A percentile compares a stretch with the other conserved stretches of the same genome.
Evolutionary conservation across 2,888 invertebrate species (phyloP).

Genomic region (Clunio marinus): DNA sequence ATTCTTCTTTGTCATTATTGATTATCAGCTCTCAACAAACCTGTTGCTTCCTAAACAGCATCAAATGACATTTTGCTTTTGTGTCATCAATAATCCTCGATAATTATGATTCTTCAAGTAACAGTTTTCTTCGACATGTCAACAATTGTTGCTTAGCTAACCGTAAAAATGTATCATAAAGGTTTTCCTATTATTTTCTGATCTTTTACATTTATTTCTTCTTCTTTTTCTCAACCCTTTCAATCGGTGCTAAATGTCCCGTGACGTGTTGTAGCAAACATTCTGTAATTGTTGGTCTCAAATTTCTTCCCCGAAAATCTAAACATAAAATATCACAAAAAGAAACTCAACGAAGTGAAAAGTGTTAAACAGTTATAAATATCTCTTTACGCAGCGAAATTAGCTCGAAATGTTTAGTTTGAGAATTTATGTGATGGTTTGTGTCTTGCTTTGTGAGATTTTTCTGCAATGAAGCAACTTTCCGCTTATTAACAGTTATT

Average conservation of each 20-base stretch:
- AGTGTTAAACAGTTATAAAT: constrained; percentile 36
- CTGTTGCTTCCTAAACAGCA: constrained; percentile 15
- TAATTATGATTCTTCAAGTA: background rate
- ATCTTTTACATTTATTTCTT: background rate
- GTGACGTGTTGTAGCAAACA: background rate
- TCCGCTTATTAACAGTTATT: constrained; percentile 37
- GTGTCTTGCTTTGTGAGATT: background rate
- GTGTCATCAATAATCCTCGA: background rate
- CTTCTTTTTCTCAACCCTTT: constrained; percentile 8
- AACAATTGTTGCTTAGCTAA: constrained; percentile 33
- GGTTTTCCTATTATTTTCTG: constrained; percentile 1
- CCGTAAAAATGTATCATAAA: constrained; percentile 23
- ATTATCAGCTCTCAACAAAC: too few species aligned
- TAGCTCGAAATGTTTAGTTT: too few species aligned
- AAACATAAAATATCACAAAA: background rate
- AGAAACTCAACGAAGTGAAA: constrained; percentile 35
- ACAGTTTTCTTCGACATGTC: background rate
- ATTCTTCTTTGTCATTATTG: too few species aligned
- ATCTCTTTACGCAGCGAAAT: constrained; percentile 10
- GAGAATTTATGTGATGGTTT: constrained; percentile 18
- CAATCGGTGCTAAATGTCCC: background rate
- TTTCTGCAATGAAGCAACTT: constrained; percentile 16
- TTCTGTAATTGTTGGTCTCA: constrained; percentile 29
- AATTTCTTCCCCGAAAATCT: constrained; percentile 9
- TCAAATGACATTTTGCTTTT: background rate